Evolutionary conservation across 2,113 vertebrate species (phyloP), one percentile per base, ranked within the genome.

Genomic region (Danionella cerebrum): DNA sequence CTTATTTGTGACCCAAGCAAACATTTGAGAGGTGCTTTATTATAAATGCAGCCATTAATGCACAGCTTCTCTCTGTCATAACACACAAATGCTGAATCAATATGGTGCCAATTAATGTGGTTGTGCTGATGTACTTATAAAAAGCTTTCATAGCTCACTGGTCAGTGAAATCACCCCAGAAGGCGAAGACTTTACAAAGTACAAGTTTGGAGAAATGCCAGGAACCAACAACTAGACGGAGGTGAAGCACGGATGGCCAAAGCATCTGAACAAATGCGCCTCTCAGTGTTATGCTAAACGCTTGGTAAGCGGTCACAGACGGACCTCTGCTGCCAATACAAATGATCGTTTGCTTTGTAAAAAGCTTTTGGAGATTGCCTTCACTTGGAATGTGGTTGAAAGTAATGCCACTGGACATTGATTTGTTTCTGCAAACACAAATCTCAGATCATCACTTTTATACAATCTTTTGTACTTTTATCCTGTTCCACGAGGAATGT

Each of bases 111-210:
- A 74, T 72, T 64, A 76, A 78, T 78, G 74, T 67, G 57, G 63
- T 69, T 44, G 67, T 68, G 47, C 41, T 54, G 47, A 70, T 72
- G 64, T 71, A 58, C 59, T 76, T 79, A 74, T 69, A 65, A 71
- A 73, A 78, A 71, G 69, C 47, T 76, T 76, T 71, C 65, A 65
- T 74, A 75, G 72, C 67, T 72, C 79, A 78, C 36, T 68, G 70
- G 67, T 78, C 72, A 13, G 74, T 76, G 79, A 76, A 78, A 78
- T 80, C 76, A 75, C 74, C 69, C 70, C 64, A 44, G 50, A 39
- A 68, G 69, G 51, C 38, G 14, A 57, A 70, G 53, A 67, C 53
- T 63, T 18, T 51, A 59, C 63, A 60, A 63, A 53, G 39, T 48
- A 31, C 13, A 33, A 42, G 13, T 5, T 68, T 80, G 73, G 70